phyloP scores from a whole-genome alignment of 2,888 invertebrate species.

The Andrena dorsata region DNA sequence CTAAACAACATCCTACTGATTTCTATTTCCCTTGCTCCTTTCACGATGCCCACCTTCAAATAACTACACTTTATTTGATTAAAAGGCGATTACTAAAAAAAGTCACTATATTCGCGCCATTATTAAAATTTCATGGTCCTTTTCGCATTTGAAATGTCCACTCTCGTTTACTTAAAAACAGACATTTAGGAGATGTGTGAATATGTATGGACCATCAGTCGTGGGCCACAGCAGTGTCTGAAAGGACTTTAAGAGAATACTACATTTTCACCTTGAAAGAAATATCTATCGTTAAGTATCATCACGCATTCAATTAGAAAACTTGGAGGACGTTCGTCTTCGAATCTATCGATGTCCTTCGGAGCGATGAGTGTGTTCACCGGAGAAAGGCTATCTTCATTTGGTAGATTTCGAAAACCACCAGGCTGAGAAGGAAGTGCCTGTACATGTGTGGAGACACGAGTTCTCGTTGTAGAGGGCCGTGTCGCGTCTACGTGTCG shows the following conservation, averaged over 20 bases:
- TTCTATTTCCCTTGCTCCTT: background rate
- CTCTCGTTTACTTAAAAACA: too few relatives aligned
- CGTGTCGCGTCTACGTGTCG: slow-evolving; percentile 67
- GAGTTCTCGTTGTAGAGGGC: slow-evolving; percentile 46
- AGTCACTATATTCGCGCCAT: too few relatives aligned
- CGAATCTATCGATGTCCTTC: background rate
- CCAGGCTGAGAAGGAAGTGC: slow-evolving; percentile 31
- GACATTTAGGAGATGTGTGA: too few relatives aligned
- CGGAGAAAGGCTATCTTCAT: background rate
- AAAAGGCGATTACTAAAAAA: too few relatives aligned
- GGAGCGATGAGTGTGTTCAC: background rate
- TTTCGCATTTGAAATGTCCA: too few relatives aligned
- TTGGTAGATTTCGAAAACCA: slow-evolving; percentile 41
- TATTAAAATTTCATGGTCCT: too few relatives aligned
- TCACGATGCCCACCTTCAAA: too few relatives aligned
- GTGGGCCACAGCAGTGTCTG: too few relatives aligned
- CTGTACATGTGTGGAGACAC: slow-evolving; percentile 32
- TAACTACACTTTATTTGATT: too few relatives aligned
- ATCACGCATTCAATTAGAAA: background rate
- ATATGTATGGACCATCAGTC: too few relatives aligned
- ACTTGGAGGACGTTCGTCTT: background rate
- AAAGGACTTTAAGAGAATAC: too few relatives aligned
- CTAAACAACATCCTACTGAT: background rate
- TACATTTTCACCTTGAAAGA: background rate
- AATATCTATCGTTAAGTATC: background rate